Base-by-base conservation (phyloP, 2,888 invertebrate genomes). In the Spilarctia lutea region DNA sequence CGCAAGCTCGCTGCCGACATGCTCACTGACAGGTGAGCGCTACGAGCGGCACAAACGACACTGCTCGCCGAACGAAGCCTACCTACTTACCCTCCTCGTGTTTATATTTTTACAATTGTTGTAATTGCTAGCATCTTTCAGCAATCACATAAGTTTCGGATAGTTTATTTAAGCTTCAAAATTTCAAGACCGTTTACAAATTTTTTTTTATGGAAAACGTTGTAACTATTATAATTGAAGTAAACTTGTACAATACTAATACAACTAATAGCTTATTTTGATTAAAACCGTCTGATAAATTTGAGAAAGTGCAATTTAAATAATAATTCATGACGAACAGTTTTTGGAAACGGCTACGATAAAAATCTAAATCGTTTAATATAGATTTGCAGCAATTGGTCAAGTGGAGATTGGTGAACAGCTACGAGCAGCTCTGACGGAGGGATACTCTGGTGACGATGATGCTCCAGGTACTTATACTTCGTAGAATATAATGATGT, bases 381-480 rank as follows among this genome's bases (percentile, higher is more conserved):
- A 35, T 20, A 96, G 96, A 74, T 95, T 96, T 83, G 88, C 92
- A n/a, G 94, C 94, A 4, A 95, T 96, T 13, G 96, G 94, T 30
- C 95, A 96, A 84, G 91, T 88, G 52, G 95, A 94, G 8, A 95
- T 96, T 20, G 95, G 96, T 0, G 95, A 95, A 75, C 95, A 95
- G 79, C 89, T 96, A 2, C 90, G 93, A 70, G 91, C 90, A 0
- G 95, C 95, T 3, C 90, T 96, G 1, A 84, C 87, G 8, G 96
- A 94, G 42, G 94, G 92, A 8, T 88, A 88, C 52, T 74, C 79
- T 3, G 88, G 77, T 1, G 92, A 93, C 1, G 93, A 94, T 2
- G 93, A 92, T 24, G 85, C 79, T 2, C 82, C 86, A 74, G 93
- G 94, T 92, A 11, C 30, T 24, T 42, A 42, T 70, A 52, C 1